Evolutionary conservation across 64 coral and sea anemone genomes (phyloP), one percentile per base, ranked within the genome.

Genomic region (Pocillopora verrucosa): DNA sequence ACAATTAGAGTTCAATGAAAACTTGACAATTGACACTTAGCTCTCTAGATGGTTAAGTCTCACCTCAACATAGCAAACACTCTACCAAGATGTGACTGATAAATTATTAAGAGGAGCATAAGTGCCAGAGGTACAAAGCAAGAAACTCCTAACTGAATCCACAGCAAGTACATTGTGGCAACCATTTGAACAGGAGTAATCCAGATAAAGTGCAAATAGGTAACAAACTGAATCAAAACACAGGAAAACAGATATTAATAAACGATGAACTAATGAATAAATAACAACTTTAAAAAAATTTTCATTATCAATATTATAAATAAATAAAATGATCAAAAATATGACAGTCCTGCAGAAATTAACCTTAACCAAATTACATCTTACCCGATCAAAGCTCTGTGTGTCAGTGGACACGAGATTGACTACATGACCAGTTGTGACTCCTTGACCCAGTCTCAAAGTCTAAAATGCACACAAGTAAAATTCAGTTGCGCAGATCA

Each of bases 331-430:
- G 14, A 76, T 19, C 14, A 19, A 76, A 38, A 76, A 76, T 45
- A 38, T 38, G 37, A 76, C 17, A 16, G 4, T 19, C 38, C 16
- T 16, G 7, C 36, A 37, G 15, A 36, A 45, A 77, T 56, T 9
- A 77, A 77, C 9, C 6, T 19, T 4, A 73, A 11, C 22, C 22
- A 73, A 24, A 6, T 76, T 15, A 56, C 19, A 15, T 73, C 65
- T 19, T 68, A 91, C 89, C 58, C 61, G 67, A 85, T 91, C 89
- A 75, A 91, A 78, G 5, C 75, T 91, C 59, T 91, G 89, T 85
- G 89, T 38, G 34, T 91, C 89, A 36, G 80, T 85, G 61, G 89
- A 84, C 85, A 91, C 85, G 3, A 91, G 57, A 51, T 91, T 91
- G 51, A 91, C 60, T 16, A 77, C 75, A 41, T 61, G 72, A 56